Evolutionary conservation across 2,113 vertebrate genomes (phyloP), one percentile per base, ranked within the genome.

Genomic region (Australoheros scitulus): DNA sequence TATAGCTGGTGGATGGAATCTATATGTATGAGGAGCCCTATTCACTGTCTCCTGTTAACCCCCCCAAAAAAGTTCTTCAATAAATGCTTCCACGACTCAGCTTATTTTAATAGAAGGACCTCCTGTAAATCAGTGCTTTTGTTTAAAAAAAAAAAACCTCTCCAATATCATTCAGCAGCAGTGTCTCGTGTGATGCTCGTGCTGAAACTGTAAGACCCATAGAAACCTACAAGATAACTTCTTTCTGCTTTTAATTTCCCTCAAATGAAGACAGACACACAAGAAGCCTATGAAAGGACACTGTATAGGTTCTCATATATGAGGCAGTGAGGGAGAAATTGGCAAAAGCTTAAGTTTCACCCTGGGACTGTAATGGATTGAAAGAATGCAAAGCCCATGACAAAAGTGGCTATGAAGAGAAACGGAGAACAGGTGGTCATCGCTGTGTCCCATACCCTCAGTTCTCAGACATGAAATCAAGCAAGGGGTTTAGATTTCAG

Each of bases 351-450:
- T 86, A 89, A 75, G 93, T 94, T 95, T 95, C 91, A 34, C 61
- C 60, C 81, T 60, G 55, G 61, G 59, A 80, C 78, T 82, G 91
- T 90, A 93, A 92, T 91, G 81, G 89, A 91, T 91, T 90, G 81
- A 91, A 95, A 90, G 92, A 94, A 94, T 91, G 93, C 89, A 91
- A 92, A 90, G 88, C 70, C 83, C 79, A 65, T 86, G 78, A 94
- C 92, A 94, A 94, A 93, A 91, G 92, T 65, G 9, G 61, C 85
- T 59, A 82, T 36, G 47, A 84, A 78, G 86, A 85, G 84, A 90
- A 87, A 89, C 83, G 1, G 87, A 68, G 91, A 95, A 95, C 95
- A 96, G 94, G 95, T 96, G 95, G 94, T 91, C 94, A 94, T 92
- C 87, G 92, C 80, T 77, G 83, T 74, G 26, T 80, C 85, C 88